Conservation (phyloP, 2,888 invertebrate genomes). For the Hirtodrosophila trivittata region DNA sequence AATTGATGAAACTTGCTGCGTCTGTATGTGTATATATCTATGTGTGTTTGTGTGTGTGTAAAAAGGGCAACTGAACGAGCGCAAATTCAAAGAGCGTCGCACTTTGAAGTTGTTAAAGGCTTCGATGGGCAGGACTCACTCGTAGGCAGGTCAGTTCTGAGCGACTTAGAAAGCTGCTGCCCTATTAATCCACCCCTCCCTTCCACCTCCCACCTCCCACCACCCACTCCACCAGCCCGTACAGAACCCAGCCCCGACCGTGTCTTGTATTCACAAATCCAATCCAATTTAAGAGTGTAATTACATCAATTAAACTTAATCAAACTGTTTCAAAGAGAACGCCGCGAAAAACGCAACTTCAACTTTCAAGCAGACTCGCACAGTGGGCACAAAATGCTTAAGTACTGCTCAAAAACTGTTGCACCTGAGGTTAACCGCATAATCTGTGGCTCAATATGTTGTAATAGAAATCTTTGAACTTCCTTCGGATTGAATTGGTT, state of each 20-base stretch:
- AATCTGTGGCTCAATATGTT: no score
- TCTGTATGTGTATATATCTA: conserved; percentile 14
- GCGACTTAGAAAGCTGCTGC: no score
- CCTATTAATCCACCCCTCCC: conserved; percentile 1
- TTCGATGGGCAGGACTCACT: conserved; percentile 62
- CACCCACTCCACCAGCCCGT: neutral
- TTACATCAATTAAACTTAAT: conserved; percentile 80
- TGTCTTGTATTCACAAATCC: conserved; percentile 75
- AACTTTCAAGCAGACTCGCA: conserved; percentile 49
- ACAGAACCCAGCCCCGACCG: neutral
- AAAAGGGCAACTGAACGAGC: conserved; percentile 20
- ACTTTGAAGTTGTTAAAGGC: conserved; percentile 71
- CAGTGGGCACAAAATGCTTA: conserved; percentile 23
- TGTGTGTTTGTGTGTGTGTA: conserved; percentile 15
- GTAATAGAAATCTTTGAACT: no score
- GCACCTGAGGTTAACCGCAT: no score
- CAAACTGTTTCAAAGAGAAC: conserved; percentile 75
- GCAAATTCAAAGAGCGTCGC: conserved; percentile 13
- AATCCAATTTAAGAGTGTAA: conserved; percentile 78
- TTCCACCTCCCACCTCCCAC: neutral
- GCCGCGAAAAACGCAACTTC: conserved; percentile 57
- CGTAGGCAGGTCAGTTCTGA: conserved; percentile 19
- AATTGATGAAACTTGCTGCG: conserved; percentile 71
- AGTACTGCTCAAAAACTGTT: neutral
- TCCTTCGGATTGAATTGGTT: no score